Evolutionary conservation across 2,113 vertebrate species (phyloP), one percentile per base, ranked within the genome.

Genomic region (Raja brachyura): DNA sequence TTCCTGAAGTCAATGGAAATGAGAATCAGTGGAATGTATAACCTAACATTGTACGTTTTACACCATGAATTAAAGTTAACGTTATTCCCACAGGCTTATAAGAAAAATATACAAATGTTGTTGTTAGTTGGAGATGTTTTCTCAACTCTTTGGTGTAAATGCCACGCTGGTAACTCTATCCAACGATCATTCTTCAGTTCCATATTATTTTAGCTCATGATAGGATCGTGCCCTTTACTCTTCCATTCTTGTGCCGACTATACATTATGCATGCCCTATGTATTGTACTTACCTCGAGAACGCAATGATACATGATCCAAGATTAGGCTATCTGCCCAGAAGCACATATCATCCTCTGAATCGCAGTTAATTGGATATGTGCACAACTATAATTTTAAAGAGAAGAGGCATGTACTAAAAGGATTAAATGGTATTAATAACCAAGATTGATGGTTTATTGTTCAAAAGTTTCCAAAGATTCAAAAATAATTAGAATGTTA

Each of bases 281-380:
- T 28, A 92, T 92, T 92, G 90, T 74, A 92, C 25, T 74, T 74
- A 28, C 9, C 66, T 74, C 20, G 22, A 48, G 20, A 14, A 39
- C 90, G 73, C 90, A 5, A 28, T 39, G 66, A 54, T 54, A 73
- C 66, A 48, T 73, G 33, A 90, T 70, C 31, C 22, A 70, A 70
- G 66, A 92, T 92, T 92, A 11, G 90, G 90, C 90, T 92, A 20
- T 25, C 11, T 73, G 90, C 90, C 90, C 66, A 92, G 90, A 92
- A 92, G 73, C 39, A 73, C 20, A 70, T 73, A 25, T 73, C 90
- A 73, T 92, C 66, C 66, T 73, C 16, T 73, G 66, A 68, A 68
- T 92, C 73, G 66, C 20, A 73, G 16, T 73, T 92, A 73, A 73
- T 73, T 73, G 54, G 66, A 92, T 73, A 10, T 28, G 90, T 73